These are phyloP conservation scores for Erythrolamprus reginae DNA, from an alignment of 2,113 vertebrate genomes.

Conservation along the genomic window DNA sequence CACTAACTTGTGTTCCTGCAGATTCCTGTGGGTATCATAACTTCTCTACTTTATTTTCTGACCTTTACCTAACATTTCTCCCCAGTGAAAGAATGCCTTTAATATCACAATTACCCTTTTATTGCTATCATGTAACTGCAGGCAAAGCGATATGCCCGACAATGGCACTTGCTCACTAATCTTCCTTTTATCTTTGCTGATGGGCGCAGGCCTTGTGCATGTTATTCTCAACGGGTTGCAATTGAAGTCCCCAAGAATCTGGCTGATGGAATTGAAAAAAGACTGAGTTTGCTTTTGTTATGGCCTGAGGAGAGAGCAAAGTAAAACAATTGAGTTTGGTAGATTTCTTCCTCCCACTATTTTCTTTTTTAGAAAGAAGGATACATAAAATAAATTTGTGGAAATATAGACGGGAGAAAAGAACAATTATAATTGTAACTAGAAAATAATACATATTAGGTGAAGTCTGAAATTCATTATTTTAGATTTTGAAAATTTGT, in stretches of 20 bases:
- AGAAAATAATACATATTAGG: neutral
- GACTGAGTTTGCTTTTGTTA: neutral
- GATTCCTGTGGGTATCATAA: neutral
- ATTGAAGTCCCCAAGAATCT: neutral
- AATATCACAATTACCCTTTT: neutral
- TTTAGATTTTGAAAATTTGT: neutral
- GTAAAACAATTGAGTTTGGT: neutral
- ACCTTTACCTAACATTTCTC: neutral
- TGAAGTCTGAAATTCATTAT: neutral
- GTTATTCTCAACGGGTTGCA: neutral
- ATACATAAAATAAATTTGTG: neutral
- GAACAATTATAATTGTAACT: neutral
- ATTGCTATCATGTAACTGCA: neutral
- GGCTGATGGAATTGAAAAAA: neutral
- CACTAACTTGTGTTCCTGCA: neutral
- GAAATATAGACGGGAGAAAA: neutral
- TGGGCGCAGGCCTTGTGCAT: neutral
- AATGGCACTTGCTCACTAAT: neutral
- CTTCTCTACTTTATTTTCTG: neutral
- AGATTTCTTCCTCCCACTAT: neutral
- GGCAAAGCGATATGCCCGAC: neutral
- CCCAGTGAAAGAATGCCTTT: neutral
- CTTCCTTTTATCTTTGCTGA: neutral
- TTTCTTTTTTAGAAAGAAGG: neutral
- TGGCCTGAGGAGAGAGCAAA: neutral